Conservation (phyloP, 2,888 invertebrate genomes). For the Coelopa pilipes region DNA sequence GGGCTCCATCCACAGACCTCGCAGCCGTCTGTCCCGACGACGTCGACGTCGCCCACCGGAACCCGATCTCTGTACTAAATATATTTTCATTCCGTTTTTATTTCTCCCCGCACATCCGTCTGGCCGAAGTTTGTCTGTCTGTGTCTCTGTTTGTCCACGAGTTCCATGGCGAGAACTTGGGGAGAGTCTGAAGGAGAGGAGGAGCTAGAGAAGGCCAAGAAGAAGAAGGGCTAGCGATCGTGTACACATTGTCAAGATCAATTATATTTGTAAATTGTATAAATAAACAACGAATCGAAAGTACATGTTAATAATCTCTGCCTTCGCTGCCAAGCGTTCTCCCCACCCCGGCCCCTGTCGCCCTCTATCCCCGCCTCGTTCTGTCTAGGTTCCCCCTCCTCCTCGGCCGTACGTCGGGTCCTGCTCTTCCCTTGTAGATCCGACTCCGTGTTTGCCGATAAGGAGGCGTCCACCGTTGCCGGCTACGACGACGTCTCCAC, state of each 20-base stretch:
- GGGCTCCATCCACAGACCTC: not conserved
- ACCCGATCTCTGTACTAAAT: too few species aligned
- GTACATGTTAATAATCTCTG: constrained; percentile 1
- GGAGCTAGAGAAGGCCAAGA: too few species aligned
- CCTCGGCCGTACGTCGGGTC: not conserved
- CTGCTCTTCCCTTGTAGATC: not conserved
- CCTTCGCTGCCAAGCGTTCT: not conserved
- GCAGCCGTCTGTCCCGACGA: constrained; percentile 9
- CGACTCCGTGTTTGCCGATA: not conserved
- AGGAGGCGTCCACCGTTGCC: not conserved
- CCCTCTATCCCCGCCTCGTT: too few species aligned
- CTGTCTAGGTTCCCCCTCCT: too few species aligned
- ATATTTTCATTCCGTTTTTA: too few species aligned
- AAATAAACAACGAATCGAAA: constrained; percentile 20
- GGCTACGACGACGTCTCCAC: too few species aligned
- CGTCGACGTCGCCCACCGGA: not conserved
- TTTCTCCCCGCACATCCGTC: not conserved
- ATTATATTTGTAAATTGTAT: constrained; percentile 26
- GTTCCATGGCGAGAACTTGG: not conserved
- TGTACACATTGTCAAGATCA: constrained; percentile 15
- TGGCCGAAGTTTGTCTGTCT: not conserved
- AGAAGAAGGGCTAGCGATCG: not conserved
- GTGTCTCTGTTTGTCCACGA: not conserved
- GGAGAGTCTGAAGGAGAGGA: not conserved
- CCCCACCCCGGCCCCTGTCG: not conserved